phyloP scores from a whole-genome alignment of 2,797 vertebrate species.

The Enteromius mattozi region DNA sequence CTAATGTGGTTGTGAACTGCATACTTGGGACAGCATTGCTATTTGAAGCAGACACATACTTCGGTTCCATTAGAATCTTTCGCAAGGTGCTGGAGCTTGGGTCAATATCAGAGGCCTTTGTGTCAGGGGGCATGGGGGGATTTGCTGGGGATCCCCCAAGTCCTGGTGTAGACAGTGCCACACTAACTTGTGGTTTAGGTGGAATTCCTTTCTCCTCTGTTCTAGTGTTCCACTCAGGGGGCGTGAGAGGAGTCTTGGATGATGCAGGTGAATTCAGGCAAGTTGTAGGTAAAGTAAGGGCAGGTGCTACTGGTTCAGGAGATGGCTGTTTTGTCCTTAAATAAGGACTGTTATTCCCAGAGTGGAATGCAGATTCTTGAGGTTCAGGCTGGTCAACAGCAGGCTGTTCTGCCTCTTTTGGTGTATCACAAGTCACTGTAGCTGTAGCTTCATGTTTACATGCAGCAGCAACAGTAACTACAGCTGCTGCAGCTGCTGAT shows the following conservation, averaged over 20 bases:
- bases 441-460: conserved; percentile 79
- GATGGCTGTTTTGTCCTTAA: conserved; percentile 70
- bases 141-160: conserved; percentile 73
- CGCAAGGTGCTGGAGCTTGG: conserved; percentile 94
- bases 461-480: conserved; percentile 81
- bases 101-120: conserved; percentile 94
- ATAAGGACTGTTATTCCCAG: conserved; percentile 70
- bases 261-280: conserved; percentile 74
- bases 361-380: conserved; percentile 84
- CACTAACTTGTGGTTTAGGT: conserved; percentile 84
- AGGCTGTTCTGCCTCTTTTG: conserved; percentile 84
- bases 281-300: conserved; percentile 70
- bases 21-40: conserved; percentile 81
- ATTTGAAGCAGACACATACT: conserved; percentile 89
- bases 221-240: conserved; percentile 86
- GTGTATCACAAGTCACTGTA: conserved; percentile 78
- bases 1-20: conserved; percentile 82
- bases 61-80: conserved; percentile 99
- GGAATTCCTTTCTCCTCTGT: conserved; percentile 85
- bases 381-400: conserved; percentile 83
- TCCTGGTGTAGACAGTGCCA: conserved; percentile 73
- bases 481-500: conserved; percentile 72
- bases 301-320: conserved; percentile 69
- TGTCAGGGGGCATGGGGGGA: conserved; percentile 91
- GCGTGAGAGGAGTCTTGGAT: conserved; percentile 71